phyloP scores from a whole-genome alignment of 1,140 invertebrate species.

The Anastrepha ludens region DNA sequence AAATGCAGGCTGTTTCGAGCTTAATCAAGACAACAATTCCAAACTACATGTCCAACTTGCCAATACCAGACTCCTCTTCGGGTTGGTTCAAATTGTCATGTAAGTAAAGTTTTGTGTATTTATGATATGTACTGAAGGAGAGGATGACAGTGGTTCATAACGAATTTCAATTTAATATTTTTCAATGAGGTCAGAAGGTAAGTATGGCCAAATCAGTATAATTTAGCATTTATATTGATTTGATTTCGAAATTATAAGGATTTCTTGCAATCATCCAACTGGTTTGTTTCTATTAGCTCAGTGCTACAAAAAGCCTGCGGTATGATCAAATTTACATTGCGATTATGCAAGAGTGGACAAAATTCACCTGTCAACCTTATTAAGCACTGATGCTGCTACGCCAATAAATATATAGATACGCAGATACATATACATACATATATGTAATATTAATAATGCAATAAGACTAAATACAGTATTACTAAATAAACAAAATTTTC shows the following conservation, averaged over 20 bases:
- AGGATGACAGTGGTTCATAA: neutral
- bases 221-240: neutral
- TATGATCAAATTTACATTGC: neutral
- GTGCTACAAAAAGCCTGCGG: neutral
- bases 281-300: neutral
- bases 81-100: slow-evolving; percentile 88
- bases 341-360: slow-evolving; percentile 39
- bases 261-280: neutral
- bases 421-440: no score
- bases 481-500: no score
- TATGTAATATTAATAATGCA: no score
- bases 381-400: no score
- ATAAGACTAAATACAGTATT: no score
- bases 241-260: no score
- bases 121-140: neutral
- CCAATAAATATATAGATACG: no score
- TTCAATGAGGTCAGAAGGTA: neutral
- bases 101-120: slow-evolving; percentile 73
- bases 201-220: neutral
- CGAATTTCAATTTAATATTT: neutral
- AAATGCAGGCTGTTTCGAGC: slow-evolving; percentile 83
- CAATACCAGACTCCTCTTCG: slow-evolving; percentile 84
- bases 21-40: slow-evolving; percentile 84
- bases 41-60: slow-evolving; percentile 84
- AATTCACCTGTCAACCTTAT: no score